phyloP scores from a whole-genome alignment of 2,113 vertebrate species.

The Sturnus vulgaris region DNA sequence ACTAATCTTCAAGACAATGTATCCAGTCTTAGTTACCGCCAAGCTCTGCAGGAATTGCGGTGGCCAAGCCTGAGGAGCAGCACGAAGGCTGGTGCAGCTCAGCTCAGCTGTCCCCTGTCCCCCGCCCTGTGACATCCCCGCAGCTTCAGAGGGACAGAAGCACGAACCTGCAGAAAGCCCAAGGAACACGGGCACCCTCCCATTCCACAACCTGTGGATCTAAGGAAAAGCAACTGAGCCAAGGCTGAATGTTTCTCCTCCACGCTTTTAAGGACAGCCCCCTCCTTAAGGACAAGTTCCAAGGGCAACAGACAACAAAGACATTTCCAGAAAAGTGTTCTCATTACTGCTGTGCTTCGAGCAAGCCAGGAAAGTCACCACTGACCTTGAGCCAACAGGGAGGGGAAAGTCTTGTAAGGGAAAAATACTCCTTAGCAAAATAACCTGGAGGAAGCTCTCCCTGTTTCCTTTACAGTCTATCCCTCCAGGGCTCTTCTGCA shows the following conservation, averaged over 20 bases:
- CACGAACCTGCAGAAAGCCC: background rate
- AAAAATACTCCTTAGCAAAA: constrained; percentile 30
- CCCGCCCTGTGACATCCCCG: rapidly evolving
- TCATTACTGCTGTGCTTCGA: background rate
- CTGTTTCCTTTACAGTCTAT: background rate
- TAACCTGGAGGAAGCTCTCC: background rate
- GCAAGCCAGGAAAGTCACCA: constrained; percentile 26
- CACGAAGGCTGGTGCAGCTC: too few species aligned
- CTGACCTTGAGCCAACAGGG: constrained; percentile 4
- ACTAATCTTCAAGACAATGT: background rate
- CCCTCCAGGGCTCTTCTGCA: background rate
- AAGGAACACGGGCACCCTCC: rapidly evolving
- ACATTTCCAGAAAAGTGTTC: constrained; percentile 25
- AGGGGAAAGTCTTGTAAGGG: constrained; percentile 6
- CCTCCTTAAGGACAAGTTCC: background rate
- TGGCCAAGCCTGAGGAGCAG: background rate
- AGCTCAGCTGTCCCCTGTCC: background rate
- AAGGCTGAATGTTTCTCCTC: background rate
- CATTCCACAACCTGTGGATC: too few species aligned
- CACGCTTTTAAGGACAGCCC: background rate
- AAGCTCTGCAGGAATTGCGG: background rate
- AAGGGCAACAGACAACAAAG: constrained; percentile 24
- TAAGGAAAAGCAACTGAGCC: background rate
- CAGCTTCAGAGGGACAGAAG: background rate
- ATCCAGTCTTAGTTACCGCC: background rate